phyloP scores from a whole-genome alignment of 1,140 invertebrate species.

The Papilio dardanus region DNA sequence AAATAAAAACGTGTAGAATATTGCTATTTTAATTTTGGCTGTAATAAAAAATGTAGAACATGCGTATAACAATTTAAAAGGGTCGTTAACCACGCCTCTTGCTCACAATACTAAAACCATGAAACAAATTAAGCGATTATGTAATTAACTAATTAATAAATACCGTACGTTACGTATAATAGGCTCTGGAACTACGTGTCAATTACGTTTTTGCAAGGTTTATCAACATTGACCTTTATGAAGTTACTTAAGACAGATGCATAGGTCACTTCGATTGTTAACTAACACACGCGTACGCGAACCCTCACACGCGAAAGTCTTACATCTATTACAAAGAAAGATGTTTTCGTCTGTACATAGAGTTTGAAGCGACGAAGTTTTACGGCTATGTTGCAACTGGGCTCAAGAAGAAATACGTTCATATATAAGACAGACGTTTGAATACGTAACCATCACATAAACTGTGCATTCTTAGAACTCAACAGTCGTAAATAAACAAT shows the following conservation, averaged over 20 bases:
- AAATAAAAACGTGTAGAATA: slow-evolving; percentile 1
- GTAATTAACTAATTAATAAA: slow-evolving; percentile 20
- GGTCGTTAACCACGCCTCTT: slow-evolving; percentile 32
- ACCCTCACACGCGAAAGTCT: slow-evolving; percentile 25
- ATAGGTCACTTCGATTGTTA: slow-evolving; percentile 61
- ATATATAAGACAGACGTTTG: slow-evolving; percentile 74
- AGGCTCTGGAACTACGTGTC: slow-evolving; percentile 10
- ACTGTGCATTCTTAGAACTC: slow-evolving; percentile 60
- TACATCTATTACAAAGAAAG: slow-evolving; percentile 12
- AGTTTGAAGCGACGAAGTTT: slow-evolving; percentile 45
- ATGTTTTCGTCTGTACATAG: slow-evolving; percentile 53
- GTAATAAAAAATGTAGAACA: slow-evolving; percentile 27
- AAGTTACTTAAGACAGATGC: slow-evolving; percentile 61
- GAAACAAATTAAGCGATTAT: slow-evolving; percentile 16
- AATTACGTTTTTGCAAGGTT: slow-evolving; percentile 55
- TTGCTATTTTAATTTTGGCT: neutral
- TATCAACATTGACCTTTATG: slow-evolving; percentile 74
- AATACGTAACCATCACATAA: slow-evolving; percentile 72
- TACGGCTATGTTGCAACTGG: slow-evolving; percentile 66
- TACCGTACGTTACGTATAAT: slow-evolving; percentile 15
- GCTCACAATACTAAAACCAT: slow-evolving; percentile 15
- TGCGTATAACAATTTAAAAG: slow-evolving; percentile 32
- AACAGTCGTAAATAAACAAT: slow-evolving; percentile 55
- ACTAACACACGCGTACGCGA: slow-evolving; percentile 47
- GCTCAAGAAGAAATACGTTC: slow-evolving; percentile 75